Percentiles rank a stretch among this genome's conserved stretches.
Evolutionary conservation across 2,113 vertebrate genomes (phyloP).

Genomic region (Pluvianellus socialis): DNA sequence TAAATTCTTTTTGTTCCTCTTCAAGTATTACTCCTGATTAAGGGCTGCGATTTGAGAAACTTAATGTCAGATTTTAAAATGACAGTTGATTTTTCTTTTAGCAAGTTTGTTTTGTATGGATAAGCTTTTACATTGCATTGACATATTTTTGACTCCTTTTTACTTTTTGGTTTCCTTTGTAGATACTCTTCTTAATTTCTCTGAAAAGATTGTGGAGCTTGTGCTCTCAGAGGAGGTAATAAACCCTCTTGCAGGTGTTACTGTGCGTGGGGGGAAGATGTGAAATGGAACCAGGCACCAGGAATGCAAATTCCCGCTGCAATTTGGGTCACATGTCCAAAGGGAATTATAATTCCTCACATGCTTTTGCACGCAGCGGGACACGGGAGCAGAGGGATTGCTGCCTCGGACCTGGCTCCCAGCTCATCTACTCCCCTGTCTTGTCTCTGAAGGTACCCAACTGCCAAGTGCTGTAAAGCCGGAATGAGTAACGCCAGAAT

Average conservation of each 20-base stretch:
- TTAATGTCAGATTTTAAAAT: conserved; percentile 48
- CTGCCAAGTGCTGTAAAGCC: background rate
- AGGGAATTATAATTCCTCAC: conserved; percentile 59
- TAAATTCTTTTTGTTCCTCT: conserved; percentile 63
- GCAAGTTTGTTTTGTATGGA: conserved; percentile 13
- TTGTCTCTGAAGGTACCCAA: background rate
- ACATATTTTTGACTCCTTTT: conserved; percentile 1
- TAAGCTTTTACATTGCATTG: background rate
- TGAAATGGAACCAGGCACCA: conserved; percentile 27
- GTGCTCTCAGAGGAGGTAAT: background rate
- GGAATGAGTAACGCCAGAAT: background rate
- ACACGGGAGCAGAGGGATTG: background rate
- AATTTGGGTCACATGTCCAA: conserved; percentile 50
- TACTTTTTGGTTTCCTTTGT: background rate
- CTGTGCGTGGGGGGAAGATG: background rate
- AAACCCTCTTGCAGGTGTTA: conserved; percentile 21
- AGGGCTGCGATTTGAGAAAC: conserved; percentile 21
- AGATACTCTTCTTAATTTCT: background rate
- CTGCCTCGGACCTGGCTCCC: background rate
- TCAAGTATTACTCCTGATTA: conserved; percentile 58
- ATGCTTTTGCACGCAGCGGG: conserved; percentile 27
- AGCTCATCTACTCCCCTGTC: background rate
- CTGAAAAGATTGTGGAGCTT: background rate
- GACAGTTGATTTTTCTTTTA: conserved; percentile 41
- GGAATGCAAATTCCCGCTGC: conserved; percentile 43